Evolutionary conservation across 2,888 invertebrate species (phyloP), one percentile per base, ranked within the genome.

Genomic region (Portevinia maculata): DNA sequence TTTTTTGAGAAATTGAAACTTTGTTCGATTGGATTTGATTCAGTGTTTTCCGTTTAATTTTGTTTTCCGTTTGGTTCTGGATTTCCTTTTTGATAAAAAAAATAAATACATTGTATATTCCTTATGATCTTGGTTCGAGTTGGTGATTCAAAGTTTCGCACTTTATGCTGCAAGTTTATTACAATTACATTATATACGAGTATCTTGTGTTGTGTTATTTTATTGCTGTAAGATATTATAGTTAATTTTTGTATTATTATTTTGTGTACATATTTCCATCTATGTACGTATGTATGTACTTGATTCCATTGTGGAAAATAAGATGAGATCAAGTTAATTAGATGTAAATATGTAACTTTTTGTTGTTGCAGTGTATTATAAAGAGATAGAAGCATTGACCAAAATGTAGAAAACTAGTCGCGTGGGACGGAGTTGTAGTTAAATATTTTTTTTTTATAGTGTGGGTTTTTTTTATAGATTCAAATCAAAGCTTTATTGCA

Each of bases 1-100:
- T 59, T 55, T 64, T 64, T 57, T 53, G 24, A 48, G 46, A 65
- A 78, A 83, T 78, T 83, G 59, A 83, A 83, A 78, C 78, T 78
- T 78, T 83, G 83, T 83, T 83, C 78, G 57, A 83, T 78, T 83
- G 83, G 78, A 71, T 83, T 83, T 65, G 71, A 73, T 44, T 59
- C 19, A 50, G 46, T 48, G 48, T 50, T 50, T 67, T 67, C 21
- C 21, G 9, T 52, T 59, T 74, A 32, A 64, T 76, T 67, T 34
- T 17, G 24, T 76, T 70, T 62, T 78, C 21, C 71, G 59, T 71
- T 83, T 78, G 44, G 1, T 57, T 53, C 70, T 44, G 53, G 64
- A 71, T 59, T 28, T 19, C 19, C 24, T 28, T 53, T 15, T 21
- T 8, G 11, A 34, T 37, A 37, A 1, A n/a, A 34, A 8, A 19